A percentile compares a stretch with the other conserved stretches of the same genome.
phyloP scores from a whole-genome alignment of 2,113 vertebrate genomes.

The Helogale parvula region DNA sequence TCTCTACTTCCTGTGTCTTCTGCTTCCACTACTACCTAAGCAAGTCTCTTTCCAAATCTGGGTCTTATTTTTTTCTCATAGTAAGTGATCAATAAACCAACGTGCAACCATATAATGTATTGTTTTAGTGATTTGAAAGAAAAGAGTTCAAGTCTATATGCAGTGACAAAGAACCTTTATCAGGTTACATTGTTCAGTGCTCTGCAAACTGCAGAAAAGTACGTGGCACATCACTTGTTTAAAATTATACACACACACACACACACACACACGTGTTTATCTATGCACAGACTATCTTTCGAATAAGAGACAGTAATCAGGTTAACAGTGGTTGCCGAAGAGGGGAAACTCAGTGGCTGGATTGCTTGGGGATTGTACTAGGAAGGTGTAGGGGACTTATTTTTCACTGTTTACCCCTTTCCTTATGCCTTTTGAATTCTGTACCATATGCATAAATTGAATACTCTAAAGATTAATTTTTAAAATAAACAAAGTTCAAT shows the following conservation, averaged over 20 bases:
- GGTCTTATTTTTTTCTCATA: slow-evolving; percentile 12
- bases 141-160: not conserved
- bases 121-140: not conserved
- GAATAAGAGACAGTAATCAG: not conserved
- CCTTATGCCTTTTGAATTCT: not conserved
- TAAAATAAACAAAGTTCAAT: slow-evolving; percentile 48
- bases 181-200: not conserved
- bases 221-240: not conserved
- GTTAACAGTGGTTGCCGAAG: not conserved
- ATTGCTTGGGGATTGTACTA: not conserved
- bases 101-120: not conserved
- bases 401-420: not conserved
- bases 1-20: not conserved
- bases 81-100: slow-evolving; percentile 21
- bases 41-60: not conserved
- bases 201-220: not conserved
- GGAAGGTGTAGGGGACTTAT: not conserved
- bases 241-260: not conserved
- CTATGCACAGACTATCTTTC: not conserved
- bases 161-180: not conserved
- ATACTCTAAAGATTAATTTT: slow-evolving; percentile 4
- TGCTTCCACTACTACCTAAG: not conserved
- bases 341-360: not conserved
- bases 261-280: not conserved
- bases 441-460: not conserved